Conservation (phyloP, 2,113 vertebrate genomes). For the Sphyrna mokarran region DNA sequence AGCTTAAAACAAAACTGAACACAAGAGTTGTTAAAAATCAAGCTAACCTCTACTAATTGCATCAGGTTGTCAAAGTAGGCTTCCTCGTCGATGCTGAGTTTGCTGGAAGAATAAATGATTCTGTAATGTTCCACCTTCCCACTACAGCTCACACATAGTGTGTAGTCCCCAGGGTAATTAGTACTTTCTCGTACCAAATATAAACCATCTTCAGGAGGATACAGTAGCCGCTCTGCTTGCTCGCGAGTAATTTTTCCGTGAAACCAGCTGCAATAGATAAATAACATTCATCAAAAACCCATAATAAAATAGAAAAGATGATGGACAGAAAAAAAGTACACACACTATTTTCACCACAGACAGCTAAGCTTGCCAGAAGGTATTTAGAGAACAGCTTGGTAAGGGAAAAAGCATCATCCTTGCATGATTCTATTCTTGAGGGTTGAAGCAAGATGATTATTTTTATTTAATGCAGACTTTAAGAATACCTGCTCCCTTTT, state of each 20-base stretch:
- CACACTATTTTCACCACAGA: background rate
- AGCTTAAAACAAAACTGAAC: background rate
- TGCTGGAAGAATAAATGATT: constrained; percentile 84
- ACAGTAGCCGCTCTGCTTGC: constrained; percentile 76
- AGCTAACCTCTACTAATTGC: constrained; percentile 90
- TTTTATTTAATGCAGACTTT: background rate
- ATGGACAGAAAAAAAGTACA: no score
- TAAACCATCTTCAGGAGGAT: constrained; percentile 79
- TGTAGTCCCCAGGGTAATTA: constrained; percentile 96
- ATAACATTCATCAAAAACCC: background rate
- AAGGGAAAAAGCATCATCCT: background rate
- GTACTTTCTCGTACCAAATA: constrained; percentile 95
- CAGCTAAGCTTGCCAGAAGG: background rate
- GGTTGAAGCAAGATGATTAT: background rate
- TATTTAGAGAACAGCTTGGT: background rate
- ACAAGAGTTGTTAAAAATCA: background rate
- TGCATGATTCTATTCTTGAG: background rate
- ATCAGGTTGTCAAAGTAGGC: constrained; percentile 91
- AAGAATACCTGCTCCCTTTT: background rate
- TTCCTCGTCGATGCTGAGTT: constrained; percentile 91
- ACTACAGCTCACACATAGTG: constrained; percentile 90
- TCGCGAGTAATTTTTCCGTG: constrained; percentile 93
- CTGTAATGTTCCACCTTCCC: constrained; percentile 96
- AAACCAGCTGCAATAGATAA: constrained; percentile 72
- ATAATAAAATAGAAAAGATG: background rate